A percentile compares a stretch with the other conserved stretches of the same genome.
phyloP scores from a whole-genome alignment of 2,113 vertebrate genomes.

The Bambusicola thoracicus region DNA sequence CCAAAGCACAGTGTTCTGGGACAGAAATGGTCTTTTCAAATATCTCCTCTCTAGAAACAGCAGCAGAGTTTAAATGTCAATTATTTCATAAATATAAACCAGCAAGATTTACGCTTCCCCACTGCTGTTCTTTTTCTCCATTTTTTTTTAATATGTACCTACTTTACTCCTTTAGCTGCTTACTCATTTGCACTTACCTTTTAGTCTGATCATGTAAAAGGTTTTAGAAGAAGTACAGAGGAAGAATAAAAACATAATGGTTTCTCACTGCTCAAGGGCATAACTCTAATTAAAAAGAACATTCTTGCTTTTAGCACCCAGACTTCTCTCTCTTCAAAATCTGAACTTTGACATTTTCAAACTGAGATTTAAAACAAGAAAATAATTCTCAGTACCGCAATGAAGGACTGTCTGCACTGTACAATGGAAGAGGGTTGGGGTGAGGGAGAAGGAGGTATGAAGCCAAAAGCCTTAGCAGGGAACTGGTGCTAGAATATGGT shows the following conservation, averaged over 20 bases:
- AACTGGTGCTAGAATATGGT: neutral
- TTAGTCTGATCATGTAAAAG: slow-evolving; percentile 65
- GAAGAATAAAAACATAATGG: slow-evolving; percentile 71
- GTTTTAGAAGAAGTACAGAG: slow-evolving; percentile 58
- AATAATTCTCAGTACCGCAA: slow-evolving; percentile 40
- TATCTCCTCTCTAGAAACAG: neutral
- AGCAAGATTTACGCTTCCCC: neutral
- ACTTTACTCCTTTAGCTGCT: slow-evolving; percentile 58
- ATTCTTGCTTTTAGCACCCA: slow-evolving; percentile 64
- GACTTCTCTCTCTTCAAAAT: slow-evolving; percentile 43
- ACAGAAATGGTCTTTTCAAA: neutral
- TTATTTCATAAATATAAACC: slow-evolving; percentile 56
- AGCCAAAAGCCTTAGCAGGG: slow-evolving; percentile 22
- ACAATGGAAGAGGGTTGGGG: neutral
- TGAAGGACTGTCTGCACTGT: neutral
- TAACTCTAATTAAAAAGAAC: slow-evolving; percentile 71
- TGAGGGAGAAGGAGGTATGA: neutral
- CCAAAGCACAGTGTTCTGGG: neutral
- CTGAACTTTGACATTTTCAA: slow-evolving; percentile 73
- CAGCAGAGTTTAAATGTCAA: neutral
- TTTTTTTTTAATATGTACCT: slow-evolving; percentile 4
- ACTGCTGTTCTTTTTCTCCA: neutral
- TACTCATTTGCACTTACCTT: slow-evolving; percentile 63
- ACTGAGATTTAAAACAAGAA: slow-evolving; percentile 67
- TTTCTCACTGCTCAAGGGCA: slow-evolving; percentile 60